Evolutionary conservation across 2,797 vertebrate genomes (phyloP).

Genomic region (Zenarchopterus dispar): DNA sequence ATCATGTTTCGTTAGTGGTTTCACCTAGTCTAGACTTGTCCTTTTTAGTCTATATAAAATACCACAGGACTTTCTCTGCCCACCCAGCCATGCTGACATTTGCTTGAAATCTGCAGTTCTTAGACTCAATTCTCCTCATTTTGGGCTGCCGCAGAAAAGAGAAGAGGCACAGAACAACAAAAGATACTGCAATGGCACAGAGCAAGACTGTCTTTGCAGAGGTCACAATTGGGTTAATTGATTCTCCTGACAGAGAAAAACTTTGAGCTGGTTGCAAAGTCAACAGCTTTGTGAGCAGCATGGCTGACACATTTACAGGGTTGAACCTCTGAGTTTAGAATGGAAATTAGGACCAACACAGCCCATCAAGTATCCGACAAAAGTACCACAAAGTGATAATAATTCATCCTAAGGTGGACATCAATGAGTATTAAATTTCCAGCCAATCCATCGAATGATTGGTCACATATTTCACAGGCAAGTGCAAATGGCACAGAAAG

Average conservation of each 20-base stretch:
- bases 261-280: no score
- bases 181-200: background rate
- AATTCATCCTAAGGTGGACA: background rate
- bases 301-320: no score
- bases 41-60: slow-evolving; percentile 35
- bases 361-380: background rate
- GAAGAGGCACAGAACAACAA: slow-evolving; percentile 5
- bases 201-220: slow-evolving; percentile 1
- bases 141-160: slow-evolving; percentile 6
- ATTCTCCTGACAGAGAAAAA: background rate
- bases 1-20: slow-evolving; percentile 32
- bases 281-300: no score
- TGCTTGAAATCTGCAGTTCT: slow-evolving; percentile 27
- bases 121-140: slow-evolving; percentile 15
- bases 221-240: background rate
- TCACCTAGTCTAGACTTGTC: slow-evolving; percentile 23
- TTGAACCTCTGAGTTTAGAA: background rate
- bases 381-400: background rate
- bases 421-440: no score
- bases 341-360: background rate
- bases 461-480: no score
- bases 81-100: slow-evolving; percentile 56
- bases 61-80: slow-evolving; percentile 52
- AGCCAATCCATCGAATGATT: no score
- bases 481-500: no score